Evolutionary conservation across 2,797 vertebrate species (phyloP).

Genomic region (Trachops cirrhosus): DNA sequence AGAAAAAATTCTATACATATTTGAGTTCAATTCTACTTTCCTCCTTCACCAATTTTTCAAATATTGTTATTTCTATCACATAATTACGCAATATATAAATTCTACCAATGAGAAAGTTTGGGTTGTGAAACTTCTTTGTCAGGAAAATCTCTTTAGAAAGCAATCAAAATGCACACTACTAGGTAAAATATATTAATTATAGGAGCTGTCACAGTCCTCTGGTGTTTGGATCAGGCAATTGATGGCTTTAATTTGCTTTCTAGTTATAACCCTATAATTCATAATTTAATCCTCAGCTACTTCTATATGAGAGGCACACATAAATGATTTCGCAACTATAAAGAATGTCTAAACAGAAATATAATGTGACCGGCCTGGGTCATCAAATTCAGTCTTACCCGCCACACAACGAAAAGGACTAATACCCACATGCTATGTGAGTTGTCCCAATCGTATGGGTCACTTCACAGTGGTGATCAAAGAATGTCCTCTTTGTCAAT

Average conservation of each 20-base stretch:
- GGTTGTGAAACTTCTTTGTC: background rate
- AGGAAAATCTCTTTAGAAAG: background rate
- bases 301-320: background rate
- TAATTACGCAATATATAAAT: background rate
- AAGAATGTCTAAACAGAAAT: background rate
- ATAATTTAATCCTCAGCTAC: background rate
- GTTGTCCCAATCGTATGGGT: background rate
- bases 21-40: background rate
- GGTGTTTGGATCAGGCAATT: background rate
- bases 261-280: background rate
- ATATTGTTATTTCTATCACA: background rate
- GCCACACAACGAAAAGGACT: background rate
- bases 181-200: constrained; percentile 20
- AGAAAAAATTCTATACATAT: background rate
- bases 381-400: background rate
- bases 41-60: background rate
- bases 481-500: background rate
- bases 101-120: background rate
- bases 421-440: background rate
- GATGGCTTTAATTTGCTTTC: background rate
- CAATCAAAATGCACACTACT: background rate
- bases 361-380: too few species aligned
- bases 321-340: background rate
- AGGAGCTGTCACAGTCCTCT: background rate
- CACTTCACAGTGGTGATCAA: background rate